phyloP scores from a whole-genome alignment of 2,888 invertebrate genomes.

The Heliconius aoede region DNA sequence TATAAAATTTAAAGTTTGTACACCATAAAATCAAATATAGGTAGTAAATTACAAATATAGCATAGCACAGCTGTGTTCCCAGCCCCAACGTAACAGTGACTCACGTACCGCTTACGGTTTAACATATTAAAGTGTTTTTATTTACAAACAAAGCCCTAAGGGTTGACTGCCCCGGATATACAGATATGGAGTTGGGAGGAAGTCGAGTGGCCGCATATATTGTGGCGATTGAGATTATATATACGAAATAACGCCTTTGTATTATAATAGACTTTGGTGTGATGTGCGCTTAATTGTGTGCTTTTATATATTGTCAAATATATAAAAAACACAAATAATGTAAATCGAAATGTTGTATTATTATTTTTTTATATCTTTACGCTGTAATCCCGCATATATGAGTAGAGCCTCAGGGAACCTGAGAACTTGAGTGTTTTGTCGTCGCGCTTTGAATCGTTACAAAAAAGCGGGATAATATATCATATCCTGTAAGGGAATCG shows the following conservation, averaged over 20 bases:
- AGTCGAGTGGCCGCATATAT: slow-evolving; percentile 56
- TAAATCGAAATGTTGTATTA: too few relatives aligned
- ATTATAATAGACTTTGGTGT: slow-evolving; percentile 10
- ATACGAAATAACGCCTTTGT: slow-evolving; percentile 23
- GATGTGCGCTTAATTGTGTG: not conserved
- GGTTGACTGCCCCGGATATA: slow-evolving; percentile 75
- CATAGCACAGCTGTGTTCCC: slow-evolving; percentile 47
- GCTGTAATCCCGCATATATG: too few relatives aligned
- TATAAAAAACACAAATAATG: too few relatives aligned
- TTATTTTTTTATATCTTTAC: too few relatives aligned
- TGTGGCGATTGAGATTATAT: slow-evolving; percentile 30
- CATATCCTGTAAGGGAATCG: not conserved
- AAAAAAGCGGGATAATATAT: not conserved
- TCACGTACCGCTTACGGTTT: slow-evolving; percentile 60
- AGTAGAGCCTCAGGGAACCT: too few relatives aligned
- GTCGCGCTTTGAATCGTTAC: not conserved
- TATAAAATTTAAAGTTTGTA: slow-evolving; percentile 20
- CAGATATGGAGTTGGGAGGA: slow-evolving; percentile 67
- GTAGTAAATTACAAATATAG: slow-evolving; percentile 39
- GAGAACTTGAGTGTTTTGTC: too few relatives aligned
- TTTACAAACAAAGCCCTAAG: slow-evolving; percentile 76
- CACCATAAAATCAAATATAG: slow-evolving; percentile 11
- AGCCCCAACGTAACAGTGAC: slow-evolving; percentile 51
- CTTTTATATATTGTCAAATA: not conserved
- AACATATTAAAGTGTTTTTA: slow-evolving; percentile 70